Base-by-base conservation (phyloP, 2,888 invertebrate genomes). In the Sialis fuliginosa region DNA sequence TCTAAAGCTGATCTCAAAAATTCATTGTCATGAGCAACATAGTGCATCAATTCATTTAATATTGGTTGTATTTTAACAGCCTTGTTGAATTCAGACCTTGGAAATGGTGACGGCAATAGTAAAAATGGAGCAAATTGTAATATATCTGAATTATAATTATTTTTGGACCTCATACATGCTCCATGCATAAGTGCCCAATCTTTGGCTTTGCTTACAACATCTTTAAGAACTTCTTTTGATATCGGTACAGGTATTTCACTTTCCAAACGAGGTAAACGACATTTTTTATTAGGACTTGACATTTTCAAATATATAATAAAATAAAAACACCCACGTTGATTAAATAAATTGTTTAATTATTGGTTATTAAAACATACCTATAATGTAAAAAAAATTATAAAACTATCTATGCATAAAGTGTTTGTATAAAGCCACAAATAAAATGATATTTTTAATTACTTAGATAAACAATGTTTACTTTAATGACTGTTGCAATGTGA, bases 141-240 rank as follows among this genome's bases (percentile, higher is more conserved):
- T 1, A 73, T 60, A 62, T 87, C 85, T 52, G 71, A 69, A 51
- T 73, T 78, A 57, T 77, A 85, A 53, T 74, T 68, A 34, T 70
- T 70, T 61, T 72, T 81, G 33, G 79, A 79, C 49, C 87, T 70
- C 81, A 87, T 85, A 1, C 78, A 81, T 42, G 79, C 81, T 6
- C 87, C 88, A 62, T 88, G 85, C 81, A 86, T 83, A 33, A 88
- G 60, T 1, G 84, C 85, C 81, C 82, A 88, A 62, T 88, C 87
- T 62, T 82, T 86, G 0, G 84, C 78, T 61, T 83, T 84, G 48
- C 76, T 72, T 1, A 79, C 71, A 33, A 87, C 65, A 52, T 78
- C 79, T 10, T 70, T 57, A 43, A 89, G 66, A n/a, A 71, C 65
- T 48, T 76, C 71, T 12, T 74, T 66, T 1, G 77, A 68, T 48